Evolutionary conservation across 1,140 invertebrate species (phyloP).

Genomic region (Tetragonula clypearis): DNA sequence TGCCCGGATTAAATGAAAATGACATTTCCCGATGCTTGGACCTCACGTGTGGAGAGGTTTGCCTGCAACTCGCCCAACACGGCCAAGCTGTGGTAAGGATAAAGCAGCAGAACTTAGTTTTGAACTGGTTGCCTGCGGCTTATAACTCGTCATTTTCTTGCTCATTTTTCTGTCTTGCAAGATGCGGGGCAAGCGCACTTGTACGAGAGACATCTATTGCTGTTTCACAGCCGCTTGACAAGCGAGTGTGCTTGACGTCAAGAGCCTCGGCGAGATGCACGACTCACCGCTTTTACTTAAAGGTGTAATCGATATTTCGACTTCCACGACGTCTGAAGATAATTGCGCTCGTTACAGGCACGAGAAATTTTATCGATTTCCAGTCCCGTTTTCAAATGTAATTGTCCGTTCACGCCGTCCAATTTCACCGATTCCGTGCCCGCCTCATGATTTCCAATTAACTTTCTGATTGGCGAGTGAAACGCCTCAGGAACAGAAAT

Average conservation of each 20-base stretch:
- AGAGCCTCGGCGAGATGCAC: slow-evolving; percentile 33
- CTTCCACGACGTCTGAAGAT: slow-evolving; percentile 23
- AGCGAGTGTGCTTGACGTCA: slow-evolving; percentile 47
- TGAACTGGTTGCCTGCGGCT: neutral
- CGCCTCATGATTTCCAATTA: slow-evolving; percentile 26
- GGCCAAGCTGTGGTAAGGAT: neutral
- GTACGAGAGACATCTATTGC: slow-evolving; percentile 28
- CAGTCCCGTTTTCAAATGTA: neutral
- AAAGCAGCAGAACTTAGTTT: neutral
- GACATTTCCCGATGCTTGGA: slow-evolving; percentile 26
- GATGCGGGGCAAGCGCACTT: neutral
- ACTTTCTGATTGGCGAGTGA: neutral
- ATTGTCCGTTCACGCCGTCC: slow-evolving; percentile 33
- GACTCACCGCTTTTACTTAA: slow-evolving; percentile 21
- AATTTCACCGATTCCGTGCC: slow-evolving; percentile 13
- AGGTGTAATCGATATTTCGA: slow-evolving; percentile 57
- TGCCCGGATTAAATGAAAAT: slow-evolving; percentile 49
- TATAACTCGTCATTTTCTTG: neutral
- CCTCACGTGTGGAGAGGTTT: neutral
- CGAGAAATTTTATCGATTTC: slow-evolving; percentile 46
- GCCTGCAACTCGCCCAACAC: neutral
- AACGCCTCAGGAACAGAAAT: neutral
- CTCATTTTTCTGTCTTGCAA: slow-evolving; percentile 28
- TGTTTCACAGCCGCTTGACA: slow-evolving; percentile 32
- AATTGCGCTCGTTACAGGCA: slow-evolving; percentile 51